These are phyloP conservation scores for Gasterosteus aculeatus DNA, from an alignment of 2,113 vertebrate species.

Conservation along the genomic window DNA sequence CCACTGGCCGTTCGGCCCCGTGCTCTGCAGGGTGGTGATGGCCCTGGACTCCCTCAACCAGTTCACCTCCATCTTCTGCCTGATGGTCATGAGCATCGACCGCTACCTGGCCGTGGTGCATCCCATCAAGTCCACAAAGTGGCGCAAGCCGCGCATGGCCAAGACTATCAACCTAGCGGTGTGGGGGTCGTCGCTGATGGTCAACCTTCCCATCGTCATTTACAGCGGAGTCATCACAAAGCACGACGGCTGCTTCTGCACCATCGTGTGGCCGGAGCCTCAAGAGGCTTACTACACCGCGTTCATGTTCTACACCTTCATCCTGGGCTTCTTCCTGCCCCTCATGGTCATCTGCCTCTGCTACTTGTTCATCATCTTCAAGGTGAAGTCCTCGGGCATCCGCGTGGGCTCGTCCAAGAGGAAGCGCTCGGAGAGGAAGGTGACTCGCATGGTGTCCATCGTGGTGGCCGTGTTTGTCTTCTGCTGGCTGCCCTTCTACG, in stretches of 20 bases:
- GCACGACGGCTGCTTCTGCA: constrained; percentile 84
- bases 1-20: constrained; percentile 97
- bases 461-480: constrained; percentile 97
- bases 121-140: constrained; percentile 94
- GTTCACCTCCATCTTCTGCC: constrained; percentile 98
- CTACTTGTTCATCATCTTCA: constrained; percentile 96
- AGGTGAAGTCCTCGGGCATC: constrained; percentile 95
- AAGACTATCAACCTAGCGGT: constrained; percentile 91
- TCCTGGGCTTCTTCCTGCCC: constrained; percentile 93
- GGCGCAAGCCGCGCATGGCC: constrained; percentile 92
- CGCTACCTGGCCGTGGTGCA: constrained; percentile 97
- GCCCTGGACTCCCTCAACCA: constrained; percentile 96
- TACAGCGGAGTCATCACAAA: constrained; percentile 90
- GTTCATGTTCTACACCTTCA: constrained; percentile 96
- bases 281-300: constrained; percentile 92
- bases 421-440: constrained; percentile 93
- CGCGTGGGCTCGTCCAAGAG: constrained; percentile 93
- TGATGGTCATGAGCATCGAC: constrained; percentile 96
- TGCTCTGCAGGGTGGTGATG: constrained; percentile 93
- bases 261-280: constrained; percentile 95
- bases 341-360: constrained; percentile 97
- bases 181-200: constrained; percentile 91
- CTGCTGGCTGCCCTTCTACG: constrained; percentile 98
- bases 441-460: constrained; percentile 97
- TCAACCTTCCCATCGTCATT: constrained; percentile 95